phyloP scores from a whole-genome alignment of 53 echinoderm and acorn worm genomes.

The Temnopleurus reevesii region DNA sequence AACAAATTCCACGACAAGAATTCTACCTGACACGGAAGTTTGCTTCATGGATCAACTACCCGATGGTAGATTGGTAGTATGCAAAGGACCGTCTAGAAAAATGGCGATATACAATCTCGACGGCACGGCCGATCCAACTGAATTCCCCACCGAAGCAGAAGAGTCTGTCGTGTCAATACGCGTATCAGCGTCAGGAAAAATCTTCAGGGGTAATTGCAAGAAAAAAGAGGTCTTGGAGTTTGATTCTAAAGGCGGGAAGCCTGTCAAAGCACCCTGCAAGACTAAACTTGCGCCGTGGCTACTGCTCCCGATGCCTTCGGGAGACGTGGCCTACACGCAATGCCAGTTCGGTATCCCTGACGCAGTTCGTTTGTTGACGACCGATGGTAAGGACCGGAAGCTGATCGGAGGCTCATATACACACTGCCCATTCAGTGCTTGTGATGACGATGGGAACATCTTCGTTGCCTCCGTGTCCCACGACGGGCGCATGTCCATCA shows the following conservation, averaged over 20 bases:
- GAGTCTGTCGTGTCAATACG: background rate
- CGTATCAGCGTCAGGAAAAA: background rate
- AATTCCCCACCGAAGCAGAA: background rate
- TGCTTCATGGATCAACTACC: background rate
- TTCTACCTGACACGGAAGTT: background rate
- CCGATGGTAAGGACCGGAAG: background rate
- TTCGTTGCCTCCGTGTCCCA: background rate
- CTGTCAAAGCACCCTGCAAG: background rate
- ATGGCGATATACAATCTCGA: background rate
- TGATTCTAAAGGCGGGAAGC: background rate
- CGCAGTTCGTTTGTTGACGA: background rate
- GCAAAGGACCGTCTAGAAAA: background rate
- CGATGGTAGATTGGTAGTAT: background rate
- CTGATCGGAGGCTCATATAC: background rate
- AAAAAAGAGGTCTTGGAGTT: background rate
- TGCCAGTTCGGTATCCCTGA: background rate
- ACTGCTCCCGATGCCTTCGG: background rate
- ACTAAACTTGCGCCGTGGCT: background rate
- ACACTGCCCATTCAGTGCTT: background rate
- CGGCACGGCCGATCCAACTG: background rate
- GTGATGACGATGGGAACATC: background rate
- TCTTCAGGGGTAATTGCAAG: background rate
- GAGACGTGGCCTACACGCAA: background rate
- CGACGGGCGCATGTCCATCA: background rate
- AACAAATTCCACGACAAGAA: background rate